Percentiles rank a stretch among this genome's conserved stretches.
Conservation (phyloP, 64 coral and sea anemone species). For the Pocillopora damicornis region DNA sequence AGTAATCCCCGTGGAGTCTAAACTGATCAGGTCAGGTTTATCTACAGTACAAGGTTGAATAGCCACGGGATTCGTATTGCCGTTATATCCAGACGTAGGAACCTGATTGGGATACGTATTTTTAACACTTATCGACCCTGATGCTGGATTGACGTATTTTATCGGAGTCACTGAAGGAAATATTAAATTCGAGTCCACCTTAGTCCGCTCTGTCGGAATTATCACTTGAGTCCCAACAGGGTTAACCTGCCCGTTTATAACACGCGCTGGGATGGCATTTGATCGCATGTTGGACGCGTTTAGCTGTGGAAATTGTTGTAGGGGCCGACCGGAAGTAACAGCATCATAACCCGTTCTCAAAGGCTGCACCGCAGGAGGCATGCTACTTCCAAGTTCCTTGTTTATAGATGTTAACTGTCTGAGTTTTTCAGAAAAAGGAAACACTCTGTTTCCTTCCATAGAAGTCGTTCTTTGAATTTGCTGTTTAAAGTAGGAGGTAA, state of each 20-base stretch:
- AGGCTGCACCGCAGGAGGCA: conserved; percentile 10
- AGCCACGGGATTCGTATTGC: not conserved
- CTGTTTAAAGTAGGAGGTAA: conserved; percentile 2
- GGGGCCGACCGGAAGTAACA: not conserved
- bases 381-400: conserved; percentile 17
- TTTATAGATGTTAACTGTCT: not conserved
- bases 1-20: not conserved
- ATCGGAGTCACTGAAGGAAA: conserved; percentile 19
- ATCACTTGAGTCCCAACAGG: not conserved
- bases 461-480: not conserved
- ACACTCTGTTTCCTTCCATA: conserved; percentile 5
- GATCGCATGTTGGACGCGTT: not conserved
- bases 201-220: not conserved
- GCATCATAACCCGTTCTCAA: conserved; percentile 6
- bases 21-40: not conserved
- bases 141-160: not conserved
- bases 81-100: not conserved
- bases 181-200: conserved; percentile 23
- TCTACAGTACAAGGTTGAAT: not conserved
- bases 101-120: not conserved
- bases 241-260: conserved; percentile 19
- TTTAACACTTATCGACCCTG: not conserved
- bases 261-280: not conserved
- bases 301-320: not conserved
- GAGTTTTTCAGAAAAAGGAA: conserved; percentile 47